phyloP scores from a whole-genome alignment of 2,888 invertebrate species.

The Eristalis arbustorum region DNA sequence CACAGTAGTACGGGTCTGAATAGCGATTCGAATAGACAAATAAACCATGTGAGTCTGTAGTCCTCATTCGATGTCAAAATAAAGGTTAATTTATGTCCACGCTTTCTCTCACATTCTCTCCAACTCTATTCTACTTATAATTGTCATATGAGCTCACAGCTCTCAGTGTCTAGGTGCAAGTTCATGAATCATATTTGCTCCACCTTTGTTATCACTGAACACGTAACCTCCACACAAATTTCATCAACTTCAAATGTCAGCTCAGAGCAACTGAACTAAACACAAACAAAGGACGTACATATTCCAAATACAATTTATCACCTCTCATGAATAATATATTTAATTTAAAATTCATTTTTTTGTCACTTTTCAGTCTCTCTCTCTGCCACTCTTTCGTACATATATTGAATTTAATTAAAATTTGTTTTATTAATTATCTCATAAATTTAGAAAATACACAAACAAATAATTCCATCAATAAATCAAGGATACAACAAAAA shows the following conservation, averaged over 20 bases:
- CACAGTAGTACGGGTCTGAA: too few relatives aligned
- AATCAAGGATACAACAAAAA: constrained; percentile 14
- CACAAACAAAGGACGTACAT: background rate
- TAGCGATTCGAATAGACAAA: too few relatives aligned
- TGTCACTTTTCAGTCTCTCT: too few relatives aligned
- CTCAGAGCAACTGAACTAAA: background rate
- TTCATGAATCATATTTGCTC: too few relatives aligned
- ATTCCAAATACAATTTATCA: background rate
- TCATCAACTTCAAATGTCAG: background rate
- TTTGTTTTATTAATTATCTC: constrained; percentile 36
- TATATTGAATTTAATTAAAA: background rate
- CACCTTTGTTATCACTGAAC: background rate
- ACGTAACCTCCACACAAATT: background rate
- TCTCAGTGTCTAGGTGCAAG: too few relatives aligned
- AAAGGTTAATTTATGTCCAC: too few relatives aligned
- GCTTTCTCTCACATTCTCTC: too few relatives aligned
- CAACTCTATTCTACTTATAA: too few relatives aligned
- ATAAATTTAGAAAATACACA: constrained; percentile 37
- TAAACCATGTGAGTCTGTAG: too few relatives aligned
- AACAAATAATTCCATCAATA: constrained; percentile 41
- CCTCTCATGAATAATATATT: background rate
- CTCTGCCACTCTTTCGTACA: background rate
- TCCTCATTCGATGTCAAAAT: too few relatives aligned
- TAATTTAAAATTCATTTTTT: background rate
- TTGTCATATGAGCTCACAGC: too few relatives aligned